A percentile compares a stretch with the other conserved stretches of the same genome.
These are phyloP conservation scores for Borostomias antarcticus DNA, from an alignment of 2,797 vertebrate species.

Conservation along the genomic window DNA sequence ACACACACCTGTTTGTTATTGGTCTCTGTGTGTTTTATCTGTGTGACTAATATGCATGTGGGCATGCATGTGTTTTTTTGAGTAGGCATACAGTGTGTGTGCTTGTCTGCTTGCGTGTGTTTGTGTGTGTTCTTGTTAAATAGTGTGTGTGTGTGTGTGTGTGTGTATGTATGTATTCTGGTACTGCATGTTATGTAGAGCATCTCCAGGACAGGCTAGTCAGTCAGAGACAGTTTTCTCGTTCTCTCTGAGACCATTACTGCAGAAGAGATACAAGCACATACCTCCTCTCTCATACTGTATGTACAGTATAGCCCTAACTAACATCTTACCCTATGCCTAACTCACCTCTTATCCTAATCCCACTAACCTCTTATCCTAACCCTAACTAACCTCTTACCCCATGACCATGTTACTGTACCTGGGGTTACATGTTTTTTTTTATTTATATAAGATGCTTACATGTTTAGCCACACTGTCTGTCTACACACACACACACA, in stretches of 20 bases:
- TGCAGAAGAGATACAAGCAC: too few species aligned
- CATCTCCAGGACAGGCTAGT: too few species aligned
- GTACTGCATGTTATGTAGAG: constrained; percentile 65
- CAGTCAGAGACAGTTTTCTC: too few species aligned
- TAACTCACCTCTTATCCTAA: too few species aligned
- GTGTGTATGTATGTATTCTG: constrained; percentile 44
- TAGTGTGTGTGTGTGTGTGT: not conserved
- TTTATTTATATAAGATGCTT: not conserved
- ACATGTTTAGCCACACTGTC: not conserved
- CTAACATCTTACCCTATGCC: too few species aligned
- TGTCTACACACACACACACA: not conserved
- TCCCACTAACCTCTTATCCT: too few species aligned
- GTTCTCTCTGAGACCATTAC: too few species aligned
- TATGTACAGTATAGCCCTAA: too few species aligned
- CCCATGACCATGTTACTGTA: not conserved
- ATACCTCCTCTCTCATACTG: too few species aligned
- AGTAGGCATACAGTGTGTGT: not conserved
- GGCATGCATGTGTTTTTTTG: not conserved
- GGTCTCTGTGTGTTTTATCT: not conserved
- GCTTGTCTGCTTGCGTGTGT: too few species aligned
- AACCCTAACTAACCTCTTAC: too few species aligned
- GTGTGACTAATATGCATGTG: not conserved
- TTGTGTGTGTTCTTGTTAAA: not conserved
- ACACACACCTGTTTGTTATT: not conserved
- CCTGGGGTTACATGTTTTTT: not conserved